These are phyloP conservation scores for Bucco capensis DNA, from an alignment of 2,113 vertebrate genomes.

Conservation along the genomic window DNA sequence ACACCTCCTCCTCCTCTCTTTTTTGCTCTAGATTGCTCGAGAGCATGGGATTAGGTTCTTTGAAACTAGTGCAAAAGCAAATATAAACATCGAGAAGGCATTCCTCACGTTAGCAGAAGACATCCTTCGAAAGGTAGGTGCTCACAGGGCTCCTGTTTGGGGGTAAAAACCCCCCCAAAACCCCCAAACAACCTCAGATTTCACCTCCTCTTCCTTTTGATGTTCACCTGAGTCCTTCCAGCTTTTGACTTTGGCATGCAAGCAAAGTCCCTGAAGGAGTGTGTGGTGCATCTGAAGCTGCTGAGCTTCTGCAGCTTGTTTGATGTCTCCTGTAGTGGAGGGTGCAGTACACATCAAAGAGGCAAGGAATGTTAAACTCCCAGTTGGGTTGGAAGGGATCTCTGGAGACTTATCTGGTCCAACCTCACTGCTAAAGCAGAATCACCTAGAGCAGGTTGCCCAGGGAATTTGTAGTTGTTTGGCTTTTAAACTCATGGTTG, in stretches of 20 bases:
- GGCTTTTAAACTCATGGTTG: rapidly evolving
- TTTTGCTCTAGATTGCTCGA: conserved; percentile 83
- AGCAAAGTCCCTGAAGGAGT: neutral
- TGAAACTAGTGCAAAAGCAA: conserved; percentile 98
- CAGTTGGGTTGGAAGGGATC: neutral
- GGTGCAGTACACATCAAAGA: neutral
- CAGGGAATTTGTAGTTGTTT: neutral
- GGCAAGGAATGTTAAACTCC: rapidly evolving
- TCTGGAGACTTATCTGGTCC: neutral
- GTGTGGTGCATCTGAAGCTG: rapidly evolving
- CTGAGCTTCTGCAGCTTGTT: neutral
- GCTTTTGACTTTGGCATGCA: neutral
- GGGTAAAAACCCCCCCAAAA: neutral
- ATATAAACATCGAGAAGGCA: conserved; percentile 99
- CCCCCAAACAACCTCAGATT: rapidly evolving
- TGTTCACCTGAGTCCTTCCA: neutral
- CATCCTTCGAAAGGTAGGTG: conserved; percentile 96
- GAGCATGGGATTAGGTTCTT: conserved; percentile 99
- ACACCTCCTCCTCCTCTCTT: neutral
- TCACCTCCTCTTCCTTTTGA: rapidly evolving
- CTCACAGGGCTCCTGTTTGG: neutral
- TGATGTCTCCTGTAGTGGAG: neutral
- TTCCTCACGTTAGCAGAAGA: conserved; percentile 99
- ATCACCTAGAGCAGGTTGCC: neutral
- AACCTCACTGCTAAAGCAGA: neutral